phyloP scores from a whole-genome alignment of 2,797 vertebrate genomes.

The Pristis pectinata region DNA sequence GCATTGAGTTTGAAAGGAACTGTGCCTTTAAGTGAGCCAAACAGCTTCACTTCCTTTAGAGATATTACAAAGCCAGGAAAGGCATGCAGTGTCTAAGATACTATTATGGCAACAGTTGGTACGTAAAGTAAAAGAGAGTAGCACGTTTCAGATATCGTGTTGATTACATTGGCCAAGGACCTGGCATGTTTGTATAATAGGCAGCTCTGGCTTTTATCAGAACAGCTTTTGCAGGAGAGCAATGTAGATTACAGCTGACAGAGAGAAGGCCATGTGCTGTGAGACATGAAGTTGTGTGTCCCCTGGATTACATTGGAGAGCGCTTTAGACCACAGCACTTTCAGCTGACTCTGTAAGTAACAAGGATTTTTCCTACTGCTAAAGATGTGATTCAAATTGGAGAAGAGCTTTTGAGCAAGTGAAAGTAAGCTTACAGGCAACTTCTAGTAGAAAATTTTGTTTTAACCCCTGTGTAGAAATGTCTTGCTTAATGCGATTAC shows the following conservation, averaged over 20 bases:
- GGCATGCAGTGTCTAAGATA: not conserved
- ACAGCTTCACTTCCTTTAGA: not conserved
- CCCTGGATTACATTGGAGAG: not conserved
- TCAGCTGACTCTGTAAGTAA: not conserved
- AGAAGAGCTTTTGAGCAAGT: not conserved
- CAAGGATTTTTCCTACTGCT: too few relatives aligned
- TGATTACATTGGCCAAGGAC: too few relatives aligned
- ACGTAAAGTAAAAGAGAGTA: not conserved
- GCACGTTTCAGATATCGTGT: not conserved
- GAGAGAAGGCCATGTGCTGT: not conserved
- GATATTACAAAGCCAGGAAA: not conserved
- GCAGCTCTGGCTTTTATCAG: not conserved
- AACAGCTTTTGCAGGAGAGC: too few relatives aligned
- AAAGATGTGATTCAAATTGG: not conserved
- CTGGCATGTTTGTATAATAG: not conserved
- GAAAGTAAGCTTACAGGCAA: not conserved
- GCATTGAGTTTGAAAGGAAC: not conserved
- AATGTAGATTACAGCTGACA: too few relatives aligned
- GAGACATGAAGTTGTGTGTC: not conserved
- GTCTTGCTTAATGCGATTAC: not conserved
- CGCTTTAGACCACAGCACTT: not conserved
- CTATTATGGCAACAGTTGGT: not conserved
- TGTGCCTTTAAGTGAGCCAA: not conserved
- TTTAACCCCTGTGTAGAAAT: not conserved
- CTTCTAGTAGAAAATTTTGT: not conserved